Evolutionary conservation across 1,140 invertebrate species (phyloP).

Genomic region (Caenorhabditis tropicalis): DNA sequence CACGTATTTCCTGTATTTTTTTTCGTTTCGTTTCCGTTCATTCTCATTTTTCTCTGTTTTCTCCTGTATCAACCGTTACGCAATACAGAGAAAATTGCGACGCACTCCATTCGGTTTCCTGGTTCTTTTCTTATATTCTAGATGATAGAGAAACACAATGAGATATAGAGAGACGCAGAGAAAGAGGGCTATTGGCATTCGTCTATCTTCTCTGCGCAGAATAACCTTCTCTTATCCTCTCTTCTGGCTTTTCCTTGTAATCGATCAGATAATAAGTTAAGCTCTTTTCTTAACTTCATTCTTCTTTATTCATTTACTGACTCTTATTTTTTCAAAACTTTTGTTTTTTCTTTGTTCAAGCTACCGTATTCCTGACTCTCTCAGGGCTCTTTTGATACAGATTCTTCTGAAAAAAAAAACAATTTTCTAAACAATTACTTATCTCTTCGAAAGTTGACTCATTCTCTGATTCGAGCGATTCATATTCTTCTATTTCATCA

Average conservation of each 20-base stretch:
- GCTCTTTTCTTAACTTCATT: background rate
- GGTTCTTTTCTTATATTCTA: background rate
- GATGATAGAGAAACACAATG: background rate
- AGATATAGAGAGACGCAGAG: background rate
- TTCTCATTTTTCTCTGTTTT: background rate
- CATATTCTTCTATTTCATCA: background rate
- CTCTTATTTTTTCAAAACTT: background rate
- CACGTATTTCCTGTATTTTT: background rate
- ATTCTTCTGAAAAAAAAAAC: too few relatives aligned
- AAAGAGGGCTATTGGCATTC: constrained; percentile 31
- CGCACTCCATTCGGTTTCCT: constrained; percentile 11
- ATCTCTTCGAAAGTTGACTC: too few relatives aligned
- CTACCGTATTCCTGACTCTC: too few relatives aligned
- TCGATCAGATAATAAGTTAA: background rate
- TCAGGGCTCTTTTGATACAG: too few relatives aligned
- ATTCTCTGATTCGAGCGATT: too few relatives aligned
- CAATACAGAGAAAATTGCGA: constrained; percentile 24
- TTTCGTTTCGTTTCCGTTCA: background rate
- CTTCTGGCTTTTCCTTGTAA: background rate
- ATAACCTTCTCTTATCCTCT: background rate
- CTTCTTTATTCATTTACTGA: background rate
- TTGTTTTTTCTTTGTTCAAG: background rate
- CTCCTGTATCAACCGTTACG: background rate
- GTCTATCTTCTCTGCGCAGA: background rate
- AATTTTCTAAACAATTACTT: too few relatives aligned